Evolutionary conservation across 2,888 invertebrate species (phyloP).

Genomic region (Trilocha varians): DNA sequence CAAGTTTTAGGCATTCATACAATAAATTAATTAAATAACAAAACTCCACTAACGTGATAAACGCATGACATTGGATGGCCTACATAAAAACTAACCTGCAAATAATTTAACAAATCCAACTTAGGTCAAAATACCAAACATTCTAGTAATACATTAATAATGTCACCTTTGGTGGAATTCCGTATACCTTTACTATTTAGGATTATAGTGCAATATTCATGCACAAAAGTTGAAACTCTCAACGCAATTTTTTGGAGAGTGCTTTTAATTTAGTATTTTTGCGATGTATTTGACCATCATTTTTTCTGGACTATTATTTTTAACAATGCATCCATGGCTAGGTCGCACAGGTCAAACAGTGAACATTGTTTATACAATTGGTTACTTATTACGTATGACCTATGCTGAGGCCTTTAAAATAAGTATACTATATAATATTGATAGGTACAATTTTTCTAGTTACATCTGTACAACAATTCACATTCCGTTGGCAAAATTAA

Average conservation of each 20-base stretch:
- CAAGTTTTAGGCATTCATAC: slow-evolving; percentile 60
- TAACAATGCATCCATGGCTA: not conserved
- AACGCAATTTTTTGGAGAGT: slow-evolving; percentile 25
- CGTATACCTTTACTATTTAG: slow-evolving; percentile 61
- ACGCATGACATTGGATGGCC: not conserved
- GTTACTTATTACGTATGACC: not conserved
- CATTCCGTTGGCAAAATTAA: slow-evolving; percentile 71
- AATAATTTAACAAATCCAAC: slow-evolving; percentile 15
- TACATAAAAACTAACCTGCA: slow-evolving; percentile 2
- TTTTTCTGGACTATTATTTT: not conserved
- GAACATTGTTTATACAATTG: not conserved
- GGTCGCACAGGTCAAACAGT: not conserved
- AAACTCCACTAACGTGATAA: slow-evolving; percentile 8
- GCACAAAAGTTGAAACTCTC: slow-evolving; percentile 38
- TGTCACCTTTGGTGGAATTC: slow-evolving; percentile 57
- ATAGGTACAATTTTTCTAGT: slow-evolving; percentile 48
- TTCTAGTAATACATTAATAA: slow-evolving; percentile 36
- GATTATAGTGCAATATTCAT: slow-evolving; percentile 45
- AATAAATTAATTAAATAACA: slow-evolving; percentile 20
- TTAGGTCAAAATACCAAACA: not conserved
- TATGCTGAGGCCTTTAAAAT: not conserved
- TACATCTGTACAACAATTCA: slow-evolving; percentile 66
- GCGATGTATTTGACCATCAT: no score
- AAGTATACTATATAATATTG: slow-evolving; percentile 14
- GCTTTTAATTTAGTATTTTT: not conserved